These are phyloP conservation scores for Hermatobates lingyangjiaoensis DNA, from an alignment of 1,140 invertebrate species.

Conservation along the genomic window DNA sequence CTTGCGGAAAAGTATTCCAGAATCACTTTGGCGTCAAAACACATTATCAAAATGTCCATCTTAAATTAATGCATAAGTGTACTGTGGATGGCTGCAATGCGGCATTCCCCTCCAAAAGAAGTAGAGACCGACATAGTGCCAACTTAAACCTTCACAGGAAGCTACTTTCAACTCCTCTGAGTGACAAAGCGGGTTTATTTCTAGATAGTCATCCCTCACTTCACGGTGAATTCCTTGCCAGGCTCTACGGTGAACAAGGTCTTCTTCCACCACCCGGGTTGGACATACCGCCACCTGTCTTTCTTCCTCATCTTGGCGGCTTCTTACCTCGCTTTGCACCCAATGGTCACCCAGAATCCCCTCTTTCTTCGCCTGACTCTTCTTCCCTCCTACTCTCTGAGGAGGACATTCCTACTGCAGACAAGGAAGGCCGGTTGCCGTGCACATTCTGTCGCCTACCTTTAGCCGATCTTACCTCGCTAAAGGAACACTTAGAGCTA, in stretches of 20 bases:
- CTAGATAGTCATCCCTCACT: slow-evolving; percentile 27
- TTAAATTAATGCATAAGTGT: slow-evolving; percentile 91
- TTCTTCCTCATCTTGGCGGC: slow-evolving; percentile 29
- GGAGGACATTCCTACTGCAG: slow-evolving; percentile 34
- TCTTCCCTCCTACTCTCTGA: slow-evolving; percentile 26
- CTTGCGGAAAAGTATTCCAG: slow-evolving; percentile 84
- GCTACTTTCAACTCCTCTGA: slow-evolving; percentile 49
- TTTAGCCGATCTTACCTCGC: slow-evolving; percentile 33
- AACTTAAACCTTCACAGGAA: slow-evolving; percentile 84
- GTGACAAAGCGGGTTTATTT: slow-evolving; percentile 14
- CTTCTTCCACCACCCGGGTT: slow-evolving; percentile 24
- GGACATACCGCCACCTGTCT: slow-evolving; percentile 29
- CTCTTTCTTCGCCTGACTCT: slow-evolving; percentile 12
- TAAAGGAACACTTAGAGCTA: slow-evolving; percentile 46
- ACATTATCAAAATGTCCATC: slow-evolving; percentile 88
- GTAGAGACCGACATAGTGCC: slow-evolving; percentile 77
- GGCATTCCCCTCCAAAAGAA: slow-evolving; percentile 84
- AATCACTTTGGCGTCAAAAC: slow-evolving; percentile 90
- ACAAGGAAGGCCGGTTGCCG: slow-evolving; percentile 38
- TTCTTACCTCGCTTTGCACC: slow-evolving; percentile 17
- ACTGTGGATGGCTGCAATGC: slow-evolving; percentile 91
- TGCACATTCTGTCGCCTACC: slow-evolving; percentile 42
- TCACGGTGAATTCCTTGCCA: slow-evolving; percentile 59
- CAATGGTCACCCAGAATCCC: slow-evolving; percentile 20
- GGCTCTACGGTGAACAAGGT: slow-evolving; percentile 55